These are phyloP conservation scores for Vanacampus margaritifer DNA, from an alignment of 2,113 vertebrate genomes.

Conservation along the genomic window DNA sequence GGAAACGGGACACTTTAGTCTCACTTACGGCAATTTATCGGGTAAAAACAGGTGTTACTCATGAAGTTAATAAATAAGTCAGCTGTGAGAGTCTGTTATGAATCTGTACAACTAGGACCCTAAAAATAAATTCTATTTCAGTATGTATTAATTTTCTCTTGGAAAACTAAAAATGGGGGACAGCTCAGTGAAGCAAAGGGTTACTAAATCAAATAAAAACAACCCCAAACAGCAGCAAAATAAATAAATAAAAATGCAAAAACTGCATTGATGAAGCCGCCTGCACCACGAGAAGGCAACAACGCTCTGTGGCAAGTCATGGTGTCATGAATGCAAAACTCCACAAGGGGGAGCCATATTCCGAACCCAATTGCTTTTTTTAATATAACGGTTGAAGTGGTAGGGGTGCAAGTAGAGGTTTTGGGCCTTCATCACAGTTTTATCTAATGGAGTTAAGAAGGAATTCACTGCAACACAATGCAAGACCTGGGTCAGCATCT, in stretches of 20 bases:
- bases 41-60: slow-evolving; percentile 2
- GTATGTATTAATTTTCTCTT: not conserved
- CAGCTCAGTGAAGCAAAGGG: slow-evolving; percentile 15
- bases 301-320: slow-evolving; percentile 17
- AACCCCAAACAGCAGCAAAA: slow-evolving; percentile 18
- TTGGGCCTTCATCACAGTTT: slow-evolving; percentile 35
- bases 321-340: not conserved
- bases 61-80: slow-evolving; percentile 25
- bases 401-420: slow-evolving; percentile 23
- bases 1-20: slow-evolving; percentile 1
- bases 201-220: not conserved
- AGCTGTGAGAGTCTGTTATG: not conserved
- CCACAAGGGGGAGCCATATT: slow-evolving; percentile 35
- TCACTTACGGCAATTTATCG: not conserved
- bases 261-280: slow-evolving; percentile 20
- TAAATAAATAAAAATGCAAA: slow-evolving; percentile 5
- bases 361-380: not conserved
- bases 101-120: not conserved
- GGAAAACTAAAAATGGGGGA: too few relatives aligned
- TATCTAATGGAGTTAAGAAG: slow-evolving; percentile 10
- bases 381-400: not conserved
- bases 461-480: slow-evolving; percentile 25
- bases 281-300: slow-evolving; percentile 27
- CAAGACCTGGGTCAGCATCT: slow-evolving; percentile 50
- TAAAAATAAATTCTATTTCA: not conserved